Evolutionary conservation across 2,113 vertebrate genomes (phyloP).

Genomic region (Ptilonorhynchus violaceus): DNA sequence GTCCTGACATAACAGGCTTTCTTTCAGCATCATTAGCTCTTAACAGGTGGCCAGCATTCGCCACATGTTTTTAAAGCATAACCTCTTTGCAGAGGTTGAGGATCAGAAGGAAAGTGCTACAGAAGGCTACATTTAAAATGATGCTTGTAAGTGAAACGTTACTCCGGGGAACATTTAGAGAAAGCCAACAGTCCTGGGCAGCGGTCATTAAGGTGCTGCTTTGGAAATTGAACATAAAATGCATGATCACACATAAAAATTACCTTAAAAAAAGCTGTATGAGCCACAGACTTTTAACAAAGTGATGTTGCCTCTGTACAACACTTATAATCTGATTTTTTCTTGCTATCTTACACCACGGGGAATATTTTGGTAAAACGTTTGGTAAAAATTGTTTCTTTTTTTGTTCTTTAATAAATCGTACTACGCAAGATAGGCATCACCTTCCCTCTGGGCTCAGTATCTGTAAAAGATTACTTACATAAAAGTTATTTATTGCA

Average conservation of each 20-base stretch:
- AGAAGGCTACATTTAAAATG: constrained; percentile 30
- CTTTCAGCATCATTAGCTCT: constrained; percentile 25
- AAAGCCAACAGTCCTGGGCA: not conserved
- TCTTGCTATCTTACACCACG: not conserved
- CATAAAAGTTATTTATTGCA: not conserved
- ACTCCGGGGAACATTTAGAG: constrained; percentile 27
- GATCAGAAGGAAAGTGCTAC: constrained; percentile 11
- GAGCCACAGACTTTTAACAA: not conserved
- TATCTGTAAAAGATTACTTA: not conserved
- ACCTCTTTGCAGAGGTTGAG: constrained; percentile 23
- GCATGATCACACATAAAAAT: not conserved
- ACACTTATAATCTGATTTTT: not conserved
- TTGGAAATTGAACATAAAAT: constrained; percentile 32
- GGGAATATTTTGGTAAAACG: not conserved
- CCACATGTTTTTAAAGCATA: constrained; percentile 41
- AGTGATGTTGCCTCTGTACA: not conserved
- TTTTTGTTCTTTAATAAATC: not conserved
- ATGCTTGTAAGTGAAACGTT: constrained; percentile 23
- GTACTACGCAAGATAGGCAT: not conserved
- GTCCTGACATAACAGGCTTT: constrained; percentile 20
- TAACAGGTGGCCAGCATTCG: constrained; percentile 38
- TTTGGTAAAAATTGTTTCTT: accelerated
- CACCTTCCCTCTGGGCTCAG: not conserved
- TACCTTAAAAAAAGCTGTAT: not conserved
- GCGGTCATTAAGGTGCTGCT: constrained; percentile 3